Base-by-base conservation (phyloP, 64 coral and sea anemone species). In the Stylophora pistillata region DNA sequence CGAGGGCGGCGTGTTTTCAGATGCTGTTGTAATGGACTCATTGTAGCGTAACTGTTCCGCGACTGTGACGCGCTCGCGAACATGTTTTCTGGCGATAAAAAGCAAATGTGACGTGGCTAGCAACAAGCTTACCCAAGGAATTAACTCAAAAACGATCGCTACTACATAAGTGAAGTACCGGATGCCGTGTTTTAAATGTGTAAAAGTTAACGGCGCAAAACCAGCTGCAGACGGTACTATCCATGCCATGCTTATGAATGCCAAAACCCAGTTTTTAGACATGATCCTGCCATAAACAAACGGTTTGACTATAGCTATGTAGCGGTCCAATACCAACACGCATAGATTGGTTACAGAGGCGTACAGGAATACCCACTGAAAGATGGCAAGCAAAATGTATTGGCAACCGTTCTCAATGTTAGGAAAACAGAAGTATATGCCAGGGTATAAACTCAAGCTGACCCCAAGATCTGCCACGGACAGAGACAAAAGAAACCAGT, bases 11-110 rank as follows among this genome's bases (percentile, higher is more conserved):
- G 29, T 11, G 7, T 25, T 65, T 30, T 18, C 29, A 16, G 30
- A 13, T 15, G 32, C 79, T 14, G 79, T 47, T 47, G 37, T n/a
- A 10, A 30, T 59, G 10, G 79, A 30, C 0, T 65, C 58, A 59
- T 82, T 82, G 79, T 82, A 33, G 30, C 10, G 29, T n/a, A 82
- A 18, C 27, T 82, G 79, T 3, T 29, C 1, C 55, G 41, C n/a
- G 4, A 82, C 58, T 17, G 30, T 13, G 10, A 30, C 14, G 31
- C 15, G 63, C 59, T 34, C 79, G 11, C 79, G 58, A 23, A 59
- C 59, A 31, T 41, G 58, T 82, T 82, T 82, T 82, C 11, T 65
- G 59, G 59, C 79, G 30, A 82, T 82, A 31, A 21, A 64, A 59
- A 82, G 31, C 79, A 82, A 64, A 41, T 82, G 79, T 47, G 20